A percentile compares a stretch with the other conserved stretches of the same genome.
phyloP scores from a whole-genome alignment of 2,888 invertebrate genomes.

The Agriopis leucophaearia region DNA sequence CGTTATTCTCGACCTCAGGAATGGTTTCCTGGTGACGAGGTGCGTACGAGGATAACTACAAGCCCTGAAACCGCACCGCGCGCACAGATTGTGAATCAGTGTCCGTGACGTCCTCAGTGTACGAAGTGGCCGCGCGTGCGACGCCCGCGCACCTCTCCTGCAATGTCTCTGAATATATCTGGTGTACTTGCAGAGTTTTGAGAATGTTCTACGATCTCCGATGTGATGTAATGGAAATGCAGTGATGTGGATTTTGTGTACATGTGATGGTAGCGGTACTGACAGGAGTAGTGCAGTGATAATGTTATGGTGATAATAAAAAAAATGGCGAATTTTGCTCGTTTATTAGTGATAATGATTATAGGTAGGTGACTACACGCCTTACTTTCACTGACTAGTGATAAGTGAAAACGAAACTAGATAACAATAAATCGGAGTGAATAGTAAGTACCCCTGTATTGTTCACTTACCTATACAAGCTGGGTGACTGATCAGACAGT shows the following conservation, averaged over 20 bases:
- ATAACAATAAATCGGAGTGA: neutral
- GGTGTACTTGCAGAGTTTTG: neutral
- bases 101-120: slow-evolving; percentile 17
- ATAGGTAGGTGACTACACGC: slow-evolving; percentile 33
- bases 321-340: slow-evolving; percentile 23
- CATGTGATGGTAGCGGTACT: neutral
- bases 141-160: neutral
- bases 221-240: slow-evolving; percentile 23
- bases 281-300: slow-evolving; percentile 29
- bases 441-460: neutral
- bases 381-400: neutral
- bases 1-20: neutral
- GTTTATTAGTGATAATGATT: slow-evolving; percentile 26
- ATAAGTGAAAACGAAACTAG: neutral
- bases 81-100: slow-evolving; percentile 48
- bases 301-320: slow-evolving; percentile 15
- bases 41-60: slow-evolving; percentile 32
- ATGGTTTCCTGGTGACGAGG: neutral
- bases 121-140: neutral
- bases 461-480: neutral
- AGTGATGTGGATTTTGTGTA: slow-evolving; percentile 34
- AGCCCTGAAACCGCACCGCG: neutral
- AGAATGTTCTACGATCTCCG: neutral
- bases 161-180: neutral
- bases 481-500: no score